phyloP scores from a whole-genome alignment of 2,797 vertebrate genomes.

The Mastacembelus armatus region DNA sequence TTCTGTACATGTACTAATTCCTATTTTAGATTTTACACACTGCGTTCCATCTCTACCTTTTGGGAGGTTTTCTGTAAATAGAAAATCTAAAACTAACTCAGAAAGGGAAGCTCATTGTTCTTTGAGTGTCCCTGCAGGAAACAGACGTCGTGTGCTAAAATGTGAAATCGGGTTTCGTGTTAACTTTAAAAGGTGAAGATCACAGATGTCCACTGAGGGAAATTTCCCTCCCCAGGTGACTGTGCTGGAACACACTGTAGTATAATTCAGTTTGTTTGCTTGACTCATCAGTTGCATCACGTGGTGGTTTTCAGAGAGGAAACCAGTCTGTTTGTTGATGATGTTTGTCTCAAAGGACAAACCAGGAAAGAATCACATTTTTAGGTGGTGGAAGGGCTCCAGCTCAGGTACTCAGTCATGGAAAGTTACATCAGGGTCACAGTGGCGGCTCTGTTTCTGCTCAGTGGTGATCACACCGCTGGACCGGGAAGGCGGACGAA shows the following conservation, averaged over 20 bases:
- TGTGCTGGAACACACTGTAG: background rate
- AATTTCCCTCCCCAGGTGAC: slow-evolving; percentile 4
- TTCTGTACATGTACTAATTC: too few species aligned
- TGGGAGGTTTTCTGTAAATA: background rate
- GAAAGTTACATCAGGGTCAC: slow-evolving; percentile 51
- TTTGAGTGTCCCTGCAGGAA: background rate
- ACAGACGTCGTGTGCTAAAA: slow-evolving; percentile 1
- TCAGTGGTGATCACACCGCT: slow-evolving; percentile 1
- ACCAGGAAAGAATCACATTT: slow-evolving; percentile 43
- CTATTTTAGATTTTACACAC: too few species aligned
- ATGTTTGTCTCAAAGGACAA: slow-evolving; percentile 38
- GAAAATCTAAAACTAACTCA: background rate
- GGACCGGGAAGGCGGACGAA: background rate
- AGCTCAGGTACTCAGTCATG: slow-evolving; percentile 41
- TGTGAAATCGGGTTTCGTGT: background rate
- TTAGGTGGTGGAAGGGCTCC: slow-evolving; percentile 27
- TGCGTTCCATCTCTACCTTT: too few species aligned
- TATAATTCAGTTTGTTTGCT: slow-evolving; percentile 12
- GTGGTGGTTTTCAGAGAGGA: slow-evolving; percentile 15
- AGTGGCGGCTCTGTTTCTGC: slow-evolving; percentile 44
- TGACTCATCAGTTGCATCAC: slow-evolving; percentile 23
- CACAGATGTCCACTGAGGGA: slow-evolving; percentile 2
- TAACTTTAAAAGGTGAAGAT: slow-evolving; percentile 7
- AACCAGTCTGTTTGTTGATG: slow-evolving; percentile 28
- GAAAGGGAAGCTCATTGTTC: background rate